phyloP scores from a whole-genome alignment of 2,113 vertebrate genomes.

The Microtus richardsoni region DNA sequence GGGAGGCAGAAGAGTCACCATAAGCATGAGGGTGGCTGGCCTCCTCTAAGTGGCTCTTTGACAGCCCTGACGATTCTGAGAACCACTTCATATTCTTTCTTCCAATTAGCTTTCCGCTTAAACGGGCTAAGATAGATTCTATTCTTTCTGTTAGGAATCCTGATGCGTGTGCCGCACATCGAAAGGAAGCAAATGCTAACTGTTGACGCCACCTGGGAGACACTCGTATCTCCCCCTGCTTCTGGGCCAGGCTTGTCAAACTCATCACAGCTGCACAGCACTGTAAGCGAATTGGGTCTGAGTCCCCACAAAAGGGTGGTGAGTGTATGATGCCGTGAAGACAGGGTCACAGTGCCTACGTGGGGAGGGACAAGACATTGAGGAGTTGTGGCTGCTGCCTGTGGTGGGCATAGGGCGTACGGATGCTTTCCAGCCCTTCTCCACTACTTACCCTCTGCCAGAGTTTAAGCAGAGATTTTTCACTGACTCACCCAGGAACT shows the following conservation, averaged over 20 bases:
- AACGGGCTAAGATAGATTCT: conserved; percentile 8
- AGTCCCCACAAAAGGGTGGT: conserved; percentile 25
- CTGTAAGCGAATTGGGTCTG: background rate
- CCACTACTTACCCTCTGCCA: background rate
- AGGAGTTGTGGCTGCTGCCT: background rate
- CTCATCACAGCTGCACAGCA: background rate
- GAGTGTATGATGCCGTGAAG: conserved; percentile 12
- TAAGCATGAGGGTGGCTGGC: background rate
- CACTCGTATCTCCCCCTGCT: conserved; percentile 54
- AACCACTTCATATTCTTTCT: background rate
- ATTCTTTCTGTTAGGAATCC: conserved; percentile 48
- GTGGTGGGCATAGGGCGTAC: background rate
- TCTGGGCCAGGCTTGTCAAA: conserved; percentile 49
- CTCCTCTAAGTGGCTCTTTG: background rate
- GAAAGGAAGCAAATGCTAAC: conserved; percentile 54
- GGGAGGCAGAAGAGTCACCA: background rate
- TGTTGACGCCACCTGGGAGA: conserved; percentile 45
- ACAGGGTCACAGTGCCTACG: background rate
- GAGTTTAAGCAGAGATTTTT: conserved; percentile 21
- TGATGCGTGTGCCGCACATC: background rate
- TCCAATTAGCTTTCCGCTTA: conserved; percentile 28
- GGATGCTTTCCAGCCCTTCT: background rate
- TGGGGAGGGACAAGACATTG: background rate
- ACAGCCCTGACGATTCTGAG: background rate
- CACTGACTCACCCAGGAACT: background rate